phyloP scores from a whole-genome alignment of 2,888 invertebrate genomes.

The Drosophila flavopinicola region DNA sequence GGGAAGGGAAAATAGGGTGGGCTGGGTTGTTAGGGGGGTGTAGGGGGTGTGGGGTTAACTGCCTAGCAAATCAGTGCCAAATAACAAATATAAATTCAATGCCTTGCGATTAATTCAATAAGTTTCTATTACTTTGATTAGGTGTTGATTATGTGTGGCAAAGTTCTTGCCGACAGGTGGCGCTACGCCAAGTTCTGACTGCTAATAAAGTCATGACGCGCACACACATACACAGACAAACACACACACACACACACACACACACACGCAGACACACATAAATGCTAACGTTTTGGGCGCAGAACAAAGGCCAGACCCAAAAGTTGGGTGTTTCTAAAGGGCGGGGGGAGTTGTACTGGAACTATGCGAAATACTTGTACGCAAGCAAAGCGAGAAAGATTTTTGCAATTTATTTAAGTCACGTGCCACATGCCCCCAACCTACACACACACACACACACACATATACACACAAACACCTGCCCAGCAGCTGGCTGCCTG shows the following conservation, averaged over 20 bases:
- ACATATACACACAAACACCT: slow-evolving; percentile 13
- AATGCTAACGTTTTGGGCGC: slow-evolving; percentile 46
- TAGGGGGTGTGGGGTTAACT: background rate
- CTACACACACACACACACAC: slow-evolving; percentile 16
- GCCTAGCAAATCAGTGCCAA: slow-evolving; percentile 54
- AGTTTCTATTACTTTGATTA: slow-evolving; percentile 78
- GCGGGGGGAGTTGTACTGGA: slow-evolving; percentile 13
- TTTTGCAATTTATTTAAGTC: slow-evolving; percentile 79
- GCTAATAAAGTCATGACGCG: slow-evolving; percentile 72
- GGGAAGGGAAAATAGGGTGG: background rate
- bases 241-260: slow-evolving; percentile 23
- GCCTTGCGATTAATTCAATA: slow-evolving; percentile 73
- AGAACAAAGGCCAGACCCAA: slow-evolving; percentile 60
- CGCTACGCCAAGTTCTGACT: slow-evolving; percentile 55
- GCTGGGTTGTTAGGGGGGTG: background rate
- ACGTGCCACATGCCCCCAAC: slow-evolving; percentile 65
- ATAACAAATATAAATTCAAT: slow-evolving; percentile 73
- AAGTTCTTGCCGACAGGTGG: slow-evolving; percentile 59
- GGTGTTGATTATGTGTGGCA: slow-evolving; percentile 76
- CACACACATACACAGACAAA: slow-evolving; percentile 24
- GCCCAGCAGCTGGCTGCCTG: slow-evolving; percentile 39
- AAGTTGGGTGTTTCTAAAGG: slow-evolving; percentile 11
- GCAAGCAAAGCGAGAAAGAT: slow-evolving; percentile 70
- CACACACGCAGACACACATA: slow-evolving; percentile 32
- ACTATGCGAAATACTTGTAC: slow-evolving; percentile 71